A percentile compares a stretch with the other conserved stretches of the same genome.
These are phyloP conservation scores for Entosphenus tridentatus DNA, from an alignment of 2,113 vertebrate genomes.

Conservation along the genomic window DNA sequence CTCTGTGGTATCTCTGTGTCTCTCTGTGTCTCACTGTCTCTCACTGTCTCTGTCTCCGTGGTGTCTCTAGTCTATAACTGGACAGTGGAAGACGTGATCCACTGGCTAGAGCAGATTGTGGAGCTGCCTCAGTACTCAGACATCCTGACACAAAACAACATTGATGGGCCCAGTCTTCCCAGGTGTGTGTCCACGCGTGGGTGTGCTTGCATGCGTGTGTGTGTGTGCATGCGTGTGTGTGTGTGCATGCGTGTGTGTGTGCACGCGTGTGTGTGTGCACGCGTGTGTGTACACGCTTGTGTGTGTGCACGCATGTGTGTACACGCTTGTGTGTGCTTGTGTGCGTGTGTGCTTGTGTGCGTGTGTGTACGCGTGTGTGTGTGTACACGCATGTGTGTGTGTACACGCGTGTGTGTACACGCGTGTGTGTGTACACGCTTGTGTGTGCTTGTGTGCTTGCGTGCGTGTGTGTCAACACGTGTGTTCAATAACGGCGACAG, in stretches of 20 bases:
- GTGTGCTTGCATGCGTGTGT: not conserved
- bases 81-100: not conserved
- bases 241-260: not conserved
- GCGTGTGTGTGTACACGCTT: not conserved
- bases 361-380: not conserved
- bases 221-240: not conserved
- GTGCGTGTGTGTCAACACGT: not conserved
- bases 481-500: not conserved
- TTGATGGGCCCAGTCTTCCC: not conserved
- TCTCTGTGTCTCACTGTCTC: too few relatives aligned
- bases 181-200: not conserved
- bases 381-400: not conserved
- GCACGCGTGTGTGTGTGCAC: not conserved
- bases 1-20: too few relatives aligned
- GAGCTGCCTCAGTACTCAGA: slow-evolving; percentile 2
- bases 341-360: not conserved
- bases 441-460: not conserved
- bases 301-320: not conserved
- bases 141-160: not conserved
- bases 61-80: slow-evolving; percentile 4
- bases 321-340: not conserved
- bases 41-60: not conserved
- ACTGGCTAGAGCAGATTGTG: slow-evolving; percentile 1
- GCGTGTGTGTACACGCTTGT: not conserved
- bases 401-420: too few relatives aligned